Percentiles rank a stretch among this genome's conserved stretches.
These are phyloP conservation scores for Tinea pellionella DNA, from an alignment of 2,888 invertebrate genomes.

Conservation along the genomic window DNA sequence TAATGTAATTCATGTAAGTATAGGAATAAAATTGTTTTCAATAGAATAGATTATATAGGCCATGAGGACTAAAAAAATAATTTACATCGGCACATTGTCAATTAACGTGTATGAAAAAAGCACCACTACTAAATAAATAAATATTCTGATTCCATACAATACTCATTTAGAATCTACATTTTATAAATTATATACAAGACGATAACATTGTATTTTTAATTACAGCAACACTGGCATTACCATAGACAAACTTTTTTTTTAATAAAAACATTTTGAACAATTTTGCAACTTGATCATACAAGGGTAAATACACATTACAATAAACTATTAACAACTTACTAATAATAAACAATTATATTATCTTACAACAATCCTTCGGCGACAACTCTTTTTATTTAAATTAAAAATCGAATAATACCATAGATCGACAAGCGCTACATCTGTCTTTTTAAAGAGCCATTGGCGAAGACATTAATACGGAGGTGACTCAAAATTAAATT, in stretches of 20 bases:
- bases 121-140: slow-evolving; percentile 20
- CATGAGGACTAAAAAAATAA: slow-evolving; percentile 32
- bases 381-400: background rate
- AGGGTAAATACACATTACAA: slow-evolving; percentile 50
- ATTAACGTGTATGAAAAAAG: background rate
- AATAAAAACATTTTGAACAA: slow-evolving; percentile 41
- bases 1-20: background rate
- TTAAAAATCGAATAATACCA: background rate
- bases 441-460: slow-evolving; percentile 2
- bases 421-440: slow-evolving; percentile 1
- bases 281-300: slow-evolving; percentile 48
- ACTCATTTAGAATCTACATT: slow-evolving; percentile 16
- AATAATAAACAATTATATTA: slow-evolving; percentile 49
- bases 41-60: slow-evolving; percentile 27
- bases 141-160: slow-evolving; percentile 32
- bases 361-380: slow-evolving; percentile 44
- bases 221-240: slow-evolving; percentile 22
- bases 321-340: slow-evolving; percentile 68
- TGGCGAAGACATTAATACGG: slow-evolving; percentile 1
- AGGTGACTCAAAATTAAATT: background rate
- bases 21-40: background rate
- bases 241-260: slow-evolving; percentile 22
- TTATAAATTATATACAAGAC: slow-evolving; percentile 47
- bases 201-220: slow-evolving; percentile 25
- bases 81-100: slow-evolving; percentile 28